These are phyloP conservation scores for Drosophila ironensis DNA, from an alignment of 1,140 invertebrate genomes.

Conservation along the genomic window DNA sequence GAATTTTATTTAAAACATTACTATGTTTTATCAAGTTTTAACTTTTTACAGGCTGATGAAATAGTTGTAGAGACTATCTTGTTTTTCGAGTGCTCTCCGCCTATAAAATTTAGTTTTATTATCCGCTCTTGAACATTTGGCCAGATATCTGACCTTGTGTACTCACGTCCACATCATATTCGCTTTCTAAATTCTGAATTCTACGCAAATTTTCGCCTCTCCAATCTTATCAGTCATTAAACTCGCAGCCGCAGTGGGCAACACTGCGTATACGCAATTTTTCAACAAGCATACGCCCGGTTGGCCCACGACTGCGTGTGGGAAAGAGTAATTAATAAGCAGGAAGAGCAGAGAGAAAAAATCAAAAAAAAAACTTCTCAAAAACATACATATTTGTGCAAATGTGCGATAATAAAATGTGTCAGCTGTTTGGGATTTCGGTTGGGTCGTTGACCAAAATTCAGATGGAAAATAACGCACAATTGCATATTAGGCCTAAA, in stretches of 20 bases:
- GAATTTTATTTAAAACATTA: no score
- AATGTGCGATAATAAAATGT: slow-evolving; percentile 52
- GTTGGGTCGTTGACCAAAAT: slow-evolving; percentile 37
- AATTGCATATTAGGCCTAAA: slow-evolving; percentile 39
- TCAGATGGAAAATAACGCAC: slow-evolving; percentile 35
- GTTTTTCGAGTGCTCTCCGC: no score
- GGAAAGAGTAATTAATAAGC: not conserved
- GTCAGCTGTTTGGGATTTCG: slow-evolving; percentile 54
- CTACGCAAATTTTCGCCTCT: slow-evolving; percentile 34
- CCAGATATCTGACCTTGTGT: not conserved
- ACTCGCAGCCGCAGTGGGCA: slow-evolving; percentile 44
- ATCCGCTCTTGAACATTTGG: no score
- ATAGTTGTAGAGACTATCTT: no score
- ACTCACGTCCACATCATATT: not conserved
- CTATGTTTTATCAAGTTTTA: no score
- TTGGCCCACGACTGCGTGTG: not conserved
- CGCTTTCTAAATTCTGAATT: slow-evolving; percentile 17
- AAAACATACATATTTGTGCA: no score
- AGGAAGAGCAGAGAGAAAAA: slow-evolving; percentile 15
- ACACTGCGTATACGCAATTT: slow-evolving; percentile 49
- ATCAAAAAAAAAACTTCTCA: no score
- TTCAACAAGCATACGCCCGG: slow-evolving; percentile 36
- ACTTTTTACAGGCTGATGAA: not conserved
- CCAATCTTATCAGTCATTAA: slow-evolving; percentile 72
- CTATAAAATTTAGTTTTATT: no score